phyloP scores from a whole-genome alignment of 2,113 vertebrate genomes.

The Boulengeromyrus knoepffleri region DNA sequence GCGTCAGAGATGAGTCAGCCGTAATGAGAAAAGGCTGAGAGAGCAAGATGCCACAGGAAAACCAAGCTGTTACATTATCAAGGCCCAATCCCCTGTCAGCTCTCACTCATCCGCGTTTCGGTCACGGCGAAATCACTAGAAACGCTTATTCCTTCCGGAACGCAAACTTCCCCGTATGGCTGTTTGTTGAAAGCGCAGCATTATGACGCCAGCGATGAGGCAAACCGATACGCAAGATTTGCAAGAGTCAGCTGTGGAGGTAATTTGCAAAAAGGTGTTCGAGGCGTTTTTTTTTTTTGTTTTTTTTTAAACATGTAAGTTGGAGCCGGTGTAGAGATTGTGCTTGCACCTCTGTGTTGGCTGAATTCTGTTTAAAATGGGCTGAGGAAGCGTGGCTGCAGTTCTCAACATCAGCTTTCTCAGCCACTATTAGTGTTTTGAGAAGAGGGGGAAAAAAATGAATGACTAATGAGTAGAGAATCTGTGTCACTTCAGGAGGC shows the following conservation, averaged over 20 bases:
- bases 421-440: background rate
- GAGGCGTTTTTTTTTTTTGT: background rate
- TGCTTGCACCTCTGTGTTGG: background rate
- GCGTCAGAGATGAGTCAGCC: background rate
- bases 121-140: background rate
- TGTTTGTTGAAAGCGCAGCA: background rate
- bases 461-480: background rate
- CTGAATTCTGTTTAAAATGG: background rate
- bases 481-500: background rate
- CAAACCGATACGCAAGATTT: background rate
- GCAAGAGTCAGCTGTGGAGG: background rate
- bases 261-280: background rate
- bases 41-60: conserved; percentile 8
- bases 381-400: background rate
- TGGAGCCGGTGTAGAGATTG: background rate
- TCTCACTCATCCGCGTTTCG: background rate
- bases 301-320: background rate
- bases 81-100: no score
- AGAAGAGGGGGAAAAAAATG: background rate
- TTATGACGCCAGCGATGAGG: background rate
- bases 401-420: no score
- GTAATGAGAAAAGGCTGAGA: background rate
- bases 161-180: background rate
- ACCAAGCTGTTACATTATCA: background rate
- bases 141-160: background rate